Conservation (phyloP, 2,113 vertebrate species). For the Crotophaga sulcirostris region DNA sequence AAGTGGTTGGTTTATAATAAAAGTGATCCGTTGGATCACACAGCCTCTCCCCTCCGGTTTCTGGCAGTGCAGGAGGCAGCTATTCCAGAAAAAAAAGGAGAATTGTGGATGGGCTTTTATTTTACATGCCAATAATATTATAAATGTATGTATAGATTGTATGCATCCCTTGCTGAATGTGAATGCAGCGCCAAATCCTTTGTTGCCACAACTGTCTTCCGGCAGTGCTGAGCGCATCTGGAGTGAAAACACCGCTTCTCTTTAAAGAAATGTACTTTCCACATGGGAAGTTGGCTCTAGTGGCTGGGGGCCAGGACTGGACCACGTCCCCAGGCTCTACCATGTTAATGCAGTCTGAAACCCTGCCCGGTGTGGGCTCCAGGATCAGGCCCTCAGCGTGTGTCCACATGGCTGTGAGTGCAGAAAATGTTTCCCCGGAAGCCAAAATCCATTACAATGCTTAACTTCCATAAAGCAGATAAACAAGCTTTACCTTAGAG, state of each 20-base stretch:
- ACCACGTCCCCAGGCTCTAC: background rate
- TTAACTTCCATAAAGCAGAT: background rate
- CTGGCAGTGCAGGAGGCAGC: background rate
- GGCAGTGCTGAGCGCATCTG: rapidly evolving
- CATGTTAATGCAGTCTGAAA: background rate
- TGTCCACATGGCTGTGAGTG: background rate
- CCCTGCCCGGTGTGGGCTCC: background rate
- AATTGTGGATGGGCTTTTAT: background rate
- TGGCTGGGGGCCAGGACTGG: background rate
- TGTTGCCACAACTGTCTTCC: rapidly evolving
- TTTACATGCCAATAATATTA: background rate
- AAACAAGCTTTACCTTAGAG: background rate
- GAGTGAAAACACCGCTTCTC: background rate
- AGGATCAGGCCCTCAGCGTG: background rate
- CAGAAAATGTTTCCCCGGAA: background rate
- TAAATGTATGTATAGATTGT: background rate
- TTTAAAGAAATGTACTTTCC: background rate
- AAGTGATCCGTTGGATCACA: background rate
- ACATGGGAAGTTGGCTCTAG: background rate
- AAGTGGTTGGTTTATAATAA: background rate
- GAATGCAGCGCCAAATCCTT: background rate
- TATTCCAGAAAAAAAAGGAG: background rate
- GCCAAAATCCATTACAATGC: background rate
- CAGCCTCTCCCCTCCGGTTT: background rate
- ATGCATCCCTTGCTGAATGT: background rate